Conservation (phyloP, 2,113 vertebrate species). For the Tachycineta bicolor region DNA sequence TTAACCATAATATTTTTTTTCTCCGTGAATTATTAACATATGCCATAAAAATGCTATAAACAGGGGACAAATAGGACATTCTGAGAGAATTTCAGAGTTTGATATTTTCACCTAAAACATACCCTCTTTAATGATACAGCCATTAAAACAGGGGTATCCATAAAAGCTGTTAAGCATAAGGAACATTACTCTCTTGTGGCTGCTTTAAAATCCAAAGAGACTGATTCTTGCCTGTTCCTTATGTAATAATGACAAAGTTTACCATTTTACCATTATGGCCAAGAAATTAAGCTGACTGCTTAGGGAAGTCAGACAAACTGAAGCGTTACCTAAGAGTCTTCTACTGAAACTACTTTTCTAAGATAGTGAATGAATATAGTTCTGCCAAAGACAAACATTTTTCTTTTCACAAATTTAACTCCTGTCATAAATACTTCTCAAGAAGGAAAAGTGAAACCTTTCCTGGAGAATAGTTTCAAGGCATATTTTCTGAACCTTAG, state of each 20-base stretch:
- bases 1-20: conserved; percentile 26
- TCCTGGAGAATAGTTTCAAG: background rate
- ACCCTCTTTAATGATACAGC: background rate
- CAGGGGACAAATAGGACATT: background rate
- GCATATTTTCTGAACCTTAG: background rate
- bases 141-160: background rate
- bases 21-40: conserved; percentile 23
- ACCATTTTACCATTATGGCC: background rate
- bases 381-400: background rate
- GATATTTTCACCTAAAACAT: background rate
- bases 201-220: background rate
- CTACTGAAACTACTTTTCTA: background rate
- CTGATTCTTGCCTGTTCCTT: background rate
- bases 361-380: background rate
- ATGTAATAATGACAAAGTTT: background rate
- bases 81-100: background rate
- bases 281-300: background rate
- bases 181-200: background rate
- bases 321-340: background rate
- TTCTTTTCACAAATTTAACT: background rate
- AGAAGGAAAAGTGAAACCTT: background rate
- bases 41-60: background rate
- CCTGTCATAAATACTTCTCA: background rate
- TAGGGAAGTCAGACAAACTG: background rate
- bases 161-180: background rate